Evolutionary conservation across 2,113 vertebrate species (phyloP), one percentile per base, ranked within the genome.

Genomic region (Phylloscopus trochilus): DNA sequence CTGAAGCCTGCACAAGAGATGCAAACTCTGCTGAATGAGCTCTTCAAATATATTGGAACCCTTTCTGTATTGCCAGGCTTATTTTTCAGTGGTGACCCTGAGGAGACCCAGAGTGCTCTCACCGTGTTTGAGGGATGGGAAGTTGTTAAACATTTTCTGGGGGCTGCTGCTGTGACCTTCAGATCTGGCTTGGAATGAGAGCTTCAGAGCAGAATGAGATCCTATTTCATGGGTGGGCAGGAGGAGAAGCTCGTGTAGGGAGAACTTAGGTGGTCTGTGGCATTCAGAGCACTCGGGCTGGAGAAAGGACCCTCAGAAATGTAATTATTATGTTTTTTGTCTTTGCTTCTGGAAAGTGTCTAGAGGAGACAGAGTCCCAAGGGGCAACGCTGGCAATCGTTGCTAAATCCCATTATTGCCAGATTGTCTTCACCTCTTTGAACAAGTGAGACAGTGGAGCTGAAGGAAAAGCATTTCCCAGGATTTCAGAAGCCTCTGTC

Each of bases 11-110:
- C 74, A 35, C 74, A 41, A 24, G 95, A 83, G 92, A 59, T 49
- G 72, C 27, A 94, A 93, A 92, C 80, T 92, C 87, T 92, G 89
- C 80, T 92, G 86, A 95, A 78, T 28, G 76, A 94, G 68, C 89
- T 70, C 76, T 63, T 89, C 51, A 68, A 18, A 80, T 14, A 15
- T 27, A 93, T 46, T 77, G 37, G 74, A 83, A 43, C 33, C 47
- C 46, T 74, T 74, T 35, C 39, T 89, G 58, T 4, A 56, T 68
- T 75, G 70, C 87, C 68, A 70, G 86, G 86, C 10, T 93, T 55
- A 35, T 83, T 83, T 77, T 55, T 74, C 80, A 93, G 43, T 4
- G 24, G 24, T 74, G 91, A 81, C 76, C 89, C 89, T 31, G 55
- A 68, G 41, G 35, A 86, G 47, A 70, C 69, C 80, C 76, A 33